phyloP scores from a whole-genome alignment of 2,797 vertebrate genomes.

The Eremophila alpestris region DNA sequence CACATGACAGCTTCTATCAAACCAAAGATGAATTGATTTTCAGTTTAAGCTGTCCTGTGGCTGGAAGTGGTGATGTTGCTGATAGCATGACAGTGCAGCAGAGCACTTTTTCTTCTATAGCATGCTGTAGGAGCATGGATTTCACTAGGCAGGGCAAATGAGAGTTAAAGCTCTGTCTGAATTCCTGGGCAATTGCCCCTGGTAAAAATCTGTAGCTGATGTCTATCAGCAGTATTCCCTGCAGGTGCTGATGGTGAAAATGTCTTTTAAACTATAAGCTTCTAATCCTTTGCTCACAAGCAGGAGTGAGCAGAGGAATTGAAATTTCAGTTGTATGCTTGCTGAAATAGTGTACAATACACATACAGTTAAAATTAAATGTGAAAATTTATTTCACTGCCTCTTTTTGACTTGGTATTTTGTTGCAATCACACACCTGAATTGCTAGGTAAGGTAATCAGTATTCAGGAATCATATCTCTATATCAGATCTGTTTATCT shows the following conservation, averaged over 20 bases:
- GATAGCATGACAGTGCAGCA: not conserved
- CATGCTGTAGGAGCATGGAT: not conserved
- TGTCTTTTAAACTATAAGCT: not conserved
- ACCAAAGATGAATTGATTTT: not conserved
- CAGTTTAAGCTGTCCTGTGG: not conserved
- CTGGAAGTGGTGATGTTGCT: not conserved
- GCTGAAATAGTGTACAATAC: not conserved
- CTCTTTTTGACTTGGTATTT: not conserved
- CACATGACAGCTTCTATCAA: not conserved
- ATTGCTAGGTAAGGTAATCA: not conserved
- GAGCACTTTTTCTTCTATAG: not conserved
- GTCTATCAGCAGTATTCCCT: not conserved
- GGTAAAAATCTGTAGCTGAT: not conserved
- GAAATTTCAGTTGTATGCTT: not conserved
- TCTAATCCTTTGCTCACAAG: not conserved
- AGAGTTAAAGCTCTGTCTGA: not conserved
- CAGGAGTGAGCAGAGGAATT: not conserved
- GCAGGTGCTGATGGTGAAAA: not conserved
- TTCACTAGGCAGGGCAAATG: not conserved
- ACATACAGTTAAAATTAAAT: not conserved
- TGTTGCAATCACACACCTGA: not conserved
- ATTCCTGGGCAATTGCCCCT: not conserved
- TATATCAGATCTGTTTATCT: not conserved
- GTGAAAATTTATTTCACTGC: not conserved
- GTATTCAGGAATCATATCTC: not conserved